A percentile compares a stretch with the other conserved stretches of the same genome.
Evolutionary conservation across 2,797 vertebrate species (phyloP).

Genomic region (Clamator glandarius): DNA sequence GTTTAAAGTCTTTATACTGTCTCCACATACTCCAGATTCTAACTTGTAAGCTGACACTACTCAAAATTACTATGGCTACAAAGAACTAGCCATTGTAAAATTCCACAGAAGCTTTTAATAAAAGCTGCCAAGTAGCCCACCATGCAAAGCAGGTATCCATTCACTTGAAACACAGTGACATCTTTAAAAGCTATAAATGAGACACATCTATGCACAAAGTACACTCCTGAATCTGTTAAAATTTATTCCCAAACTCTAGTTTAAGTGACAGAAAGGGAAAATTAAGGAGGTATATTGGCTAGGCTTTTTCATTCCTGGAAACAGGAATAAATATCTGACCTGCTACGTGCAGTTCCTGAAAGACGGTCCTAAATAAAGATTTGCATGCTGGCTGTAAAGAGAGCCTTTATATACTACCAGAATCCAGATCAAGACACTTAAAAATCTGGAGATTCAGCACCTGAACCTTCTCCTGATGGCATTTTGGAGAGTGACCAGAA

Average conservation of each 20-base stretch:
- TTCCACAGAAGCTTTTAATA: conserved; percentile 53
- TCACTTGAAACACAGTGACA: background rate
- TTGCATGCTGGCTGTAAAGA: background rate
- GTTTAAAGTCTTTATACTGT: conserved; percentile 38
- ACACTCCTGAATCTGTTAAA: background rate
- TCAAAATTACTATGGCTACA: conserved; percentile 65
- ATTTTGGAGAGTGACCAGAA: background rate
- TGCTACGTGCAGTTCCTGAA: conserved; percentile 12
- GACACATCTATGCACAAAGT: background rate
- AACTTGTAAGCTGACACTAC: conserved; percentile 53
- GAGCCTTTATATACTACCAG: background rate
- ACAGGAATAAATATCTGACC: conserved; percentile 22
- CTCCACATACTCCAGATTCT: conserved; percentile 45
- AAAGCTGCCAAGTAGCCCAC: conserved; percentile 43
- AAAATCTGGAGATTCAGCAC: background rate
- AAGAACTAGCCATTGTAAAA: conserved; percentile 61
- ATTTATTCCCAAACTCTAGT: background rate
- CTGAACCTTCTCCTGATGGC: background rate
- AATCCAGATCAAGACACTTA: background rate
- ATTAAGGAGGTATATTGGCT: background rate
- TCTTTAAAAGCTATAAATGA: background rate
- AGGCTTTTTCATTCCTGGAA: background rate
- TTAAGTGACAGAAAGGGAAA: background rate
- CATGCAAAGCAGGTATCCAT: background rate
- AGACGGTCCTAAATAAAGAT: conserved; percentile 43